Conservation (phyloP, 1,140 invertebrate genomes). For the Eulimnadia texana region DNA sequence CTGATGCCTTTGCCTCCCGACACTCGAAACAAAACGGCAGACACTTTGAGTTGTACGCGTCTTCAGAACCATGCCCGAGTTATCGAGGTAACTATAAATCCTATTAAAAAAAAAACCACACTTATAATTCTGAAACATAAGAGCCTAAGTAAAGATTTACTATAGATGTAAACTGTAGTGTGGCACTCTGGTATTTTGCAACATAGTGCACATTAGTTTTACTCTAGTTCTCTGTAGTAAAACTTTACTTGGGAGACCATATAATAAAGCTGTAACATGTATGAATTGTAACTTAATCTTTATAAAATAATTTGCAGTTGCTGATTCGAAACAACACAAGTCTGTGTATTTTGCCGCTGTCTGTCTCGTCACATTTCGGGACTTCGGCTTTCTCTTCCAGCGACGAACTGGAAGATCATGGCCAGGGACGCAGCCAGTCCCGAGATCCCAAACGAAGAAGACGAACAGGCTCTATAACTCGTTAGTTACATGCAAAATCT, state of each 20-base stretch:
- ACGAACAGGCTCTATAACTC: slow-evolving; percentile 64
- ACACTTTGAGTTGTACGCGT: slow-evolving; percentile 35
- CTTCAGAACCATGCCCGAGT: slow-evolving; percentile 45
- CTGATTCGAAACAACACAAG: slow-evolving; percentile 57
- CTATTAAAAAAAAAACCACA: not conserved
- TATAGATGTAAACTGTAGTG: no score
- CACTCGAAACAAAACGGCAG: slow-evolving; percentile 34
- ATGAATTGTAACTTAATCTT: slow-evolving; percentile 7
- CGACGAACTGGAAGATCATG: slow-evolving; percentile 3
- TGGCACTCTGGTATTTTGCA: no score
- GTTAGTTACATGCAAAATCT: slow-evolving; percentile 33
- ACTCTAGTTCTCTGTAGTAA: no score
- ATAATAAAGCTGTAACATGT: no score
- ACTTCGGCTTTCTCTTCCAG: not conserved
- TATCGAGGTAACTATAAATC: slow-evolving; percentile 33
- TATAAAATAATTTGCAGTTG: slow-evolving; percentile 42
- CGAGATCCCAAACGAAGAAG: slow-evolving; percentile 28
- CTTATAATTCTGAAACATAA: slow-evolving; percentile 22
- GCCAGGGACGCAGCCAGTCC: slow-evolving; percentile 25
- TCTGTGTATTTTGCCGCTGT: slow-evolving; percentile 53
- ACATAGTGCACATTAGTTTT: no score
- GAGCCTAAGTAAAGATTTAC: no score
- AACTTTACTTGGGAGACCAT: no score
- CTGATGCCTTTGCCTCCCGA: slow-evolving; percentile 49
- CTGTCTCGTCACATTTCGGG: slow-evolving; percentile 24